Conservation (phyloP, 2,797 vertebrate genomes). For the Arctocebus calabarensis region DNA sequence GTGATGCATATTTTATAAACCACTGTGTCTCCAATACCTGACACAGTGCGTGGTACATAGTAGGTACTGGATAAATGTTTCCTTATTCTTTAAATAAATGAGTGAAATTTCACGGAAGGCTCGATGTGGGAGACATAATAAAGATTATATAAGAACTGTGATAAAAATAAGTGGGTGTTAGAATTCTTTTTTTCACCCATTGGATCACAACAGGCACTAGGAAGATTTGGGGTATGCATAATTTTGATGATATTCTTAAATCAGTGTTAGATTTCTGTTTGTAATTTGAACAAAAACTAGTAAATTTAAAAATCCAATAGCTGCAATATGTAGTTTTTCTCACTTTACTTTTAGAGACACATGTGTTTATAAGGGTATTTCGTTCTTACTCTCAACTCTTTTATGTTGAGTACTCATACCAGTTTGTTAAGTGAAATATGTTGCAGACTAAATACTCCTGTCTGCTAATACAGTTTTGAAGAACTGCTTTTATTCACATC, state of each 20-base stretch:
- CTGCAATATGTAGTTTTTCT: not conserved
- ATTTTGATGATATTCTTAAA: not conserved
- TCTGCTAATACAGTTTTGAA: not conserved
- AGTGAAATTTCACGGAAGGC: not conserved
- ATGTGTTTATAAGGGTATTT: not conserved
- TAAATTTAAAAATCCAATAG: not conserved
- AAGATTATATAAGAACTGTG: not conserved
- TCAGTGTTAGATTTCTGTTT: not conserved
- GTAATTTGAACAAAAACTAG: constrained; percentile 22
- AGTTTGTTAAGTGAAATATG: not conserved
- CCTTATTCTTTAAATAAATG: not conserved
- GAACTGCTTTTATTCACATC: not conserved
- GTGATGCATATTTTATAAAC: not conserved
- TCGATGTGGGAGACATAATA: not conserved
- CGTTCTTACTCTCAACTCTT: not conserved
- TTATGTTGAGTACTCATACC: not conserved
- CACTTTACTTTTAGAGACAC: not conserved
- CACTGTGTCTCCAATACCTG: not conserved
- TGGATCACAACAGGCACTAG: not conserved
- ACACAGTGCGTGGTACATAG: not conserved
- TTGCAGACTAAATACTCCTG: not conserved
- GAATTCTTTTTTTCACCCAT: not conserved
- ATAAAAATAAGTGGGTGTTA: not conserved
- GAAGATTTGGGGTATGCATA: not conserved
- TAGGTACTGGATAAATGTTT: not conserved